A percentile compares a stretch with the other conserved stretches of the same genome.
Evolutionary conservation across 2,113 vertebrate genomes (phyloP).

Genomic region (Herpetotheres cachinnans): DNA sequence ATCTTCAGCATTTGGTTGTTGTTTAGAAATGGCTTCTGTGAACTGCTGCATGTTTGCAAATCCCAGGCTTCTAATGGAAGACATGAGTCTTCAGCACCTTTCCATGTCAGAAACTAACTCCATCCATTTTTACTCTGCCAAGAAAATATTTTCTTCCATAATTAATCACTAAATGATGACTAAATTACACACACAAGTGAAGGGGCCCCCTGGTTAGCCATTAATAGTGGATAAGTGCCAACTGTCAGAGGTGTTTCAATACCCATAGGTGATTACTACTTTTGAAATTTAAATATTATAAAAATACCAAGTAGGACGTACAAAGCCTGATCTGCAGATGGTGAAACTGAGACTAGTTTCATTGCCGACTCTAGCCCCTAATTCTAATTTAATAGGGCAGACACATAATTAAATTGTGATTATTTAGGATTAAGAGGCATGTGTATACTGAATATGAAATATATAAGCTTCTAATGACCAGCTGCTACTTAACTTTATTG

Average conservation of each 20-base stretch:
- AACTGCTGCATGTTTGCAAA: neutral
- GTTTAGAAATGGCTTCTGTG: neutral
- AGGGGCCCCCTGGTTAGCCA: neutral
- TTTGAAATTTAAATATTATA: neutral
- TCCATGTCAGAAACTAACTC: neutral
- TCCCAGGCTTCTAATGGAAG: neutral
- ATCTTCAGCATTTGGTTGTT: neutral
- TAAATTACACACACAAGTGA: neutral
- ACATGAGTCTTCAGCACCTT: neutral
- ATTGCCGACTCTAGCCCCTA: neutral
- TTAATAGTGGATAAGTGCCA: neutral
- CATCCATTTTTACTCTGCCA: neutral
- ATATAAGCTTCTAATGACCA: neutral
- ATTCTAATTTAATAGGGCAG: slow-evolving; percentile 23
- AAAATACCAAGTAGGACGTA: neutral
- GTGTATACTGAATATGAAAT: neutral
- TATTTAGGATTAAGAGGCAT: slow-evolving; percentile 11
- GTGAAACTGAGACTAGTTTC: neutral
- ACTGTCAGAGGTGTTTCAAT: neutral
- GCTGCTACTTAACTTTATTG: slow-evolving; percentile 5
- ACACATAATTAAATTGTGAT: neutral
- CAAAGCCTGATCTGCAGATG: neutral
- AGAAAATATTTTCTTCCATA: neutral
- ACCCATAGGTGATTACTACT: neutral
- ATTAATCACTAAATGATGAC: neutral